phyloP scores from a whole-genome alignment of 2,113 vertebrate genomes.

The Taxidea taxus region DNA sequence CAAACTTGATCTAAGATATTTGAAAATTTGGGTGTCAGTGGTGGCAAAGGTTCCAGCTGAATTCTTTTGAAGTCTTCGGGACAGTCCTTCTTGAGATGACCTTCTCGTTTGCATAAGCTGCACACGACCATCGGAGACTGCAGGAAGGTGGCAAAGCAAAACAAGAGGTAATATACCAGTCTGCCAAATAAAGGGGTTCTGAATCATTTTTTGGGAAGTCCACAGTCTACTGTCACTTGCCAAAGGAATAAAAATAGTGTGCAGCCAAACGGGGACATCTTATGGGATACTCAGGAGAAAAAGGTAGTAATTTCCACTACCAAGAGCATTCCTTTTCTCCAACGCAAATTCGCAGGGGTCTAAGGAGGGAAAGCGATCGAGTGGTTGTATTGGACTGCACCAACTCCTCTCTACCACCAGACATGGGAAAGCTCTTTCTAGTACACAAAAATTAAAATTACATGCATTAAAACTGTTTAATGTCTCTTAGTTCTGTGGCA shows the following conservation, averaged over 20 bases:
- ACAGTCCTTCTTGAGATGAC: constrained; percentile 94
- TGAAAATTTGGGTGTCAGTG: constrained; percentile 87
- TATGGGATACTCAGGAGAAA: background rate
- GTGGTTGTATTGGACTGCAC: background rate
- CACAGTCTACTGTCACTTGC: background rate
- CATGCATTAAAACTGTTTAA: background rate
- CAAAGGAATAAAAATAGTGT: background rate
- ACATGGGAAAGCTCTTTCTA: background rate
- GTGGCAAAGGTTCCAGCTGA: constrained; percentile 89
- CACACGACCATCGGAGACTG: constrained; percentile 93
- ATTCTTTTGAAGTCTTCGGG: constrained; percentile 97
- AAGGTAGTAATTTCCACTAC: background rate
- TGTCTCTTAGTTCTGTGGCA: background rate
- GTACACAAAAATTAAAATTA: background rate
- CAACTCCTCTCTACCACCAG: background rate
- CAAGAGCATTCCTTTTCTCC: background rate
- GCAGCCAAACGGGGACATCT: background rate
- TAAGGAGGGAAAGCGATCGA: background rate
- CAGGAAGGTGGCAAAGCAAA: constrained; percentile 54
- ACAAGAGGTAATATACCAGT: background rate
- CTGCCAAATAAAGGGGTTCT: background rate
- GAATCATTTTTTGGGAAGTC: background rate
- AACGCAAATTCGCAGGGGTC: background rate
- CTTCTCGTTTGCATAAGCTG: constrained; percentile 94
- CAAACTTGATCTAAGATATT: constrained; percentile 90